Evolutionary conservation across 2,888 invertebrate species (phyloP).

Genomic region (Meganola albula): DNA sequence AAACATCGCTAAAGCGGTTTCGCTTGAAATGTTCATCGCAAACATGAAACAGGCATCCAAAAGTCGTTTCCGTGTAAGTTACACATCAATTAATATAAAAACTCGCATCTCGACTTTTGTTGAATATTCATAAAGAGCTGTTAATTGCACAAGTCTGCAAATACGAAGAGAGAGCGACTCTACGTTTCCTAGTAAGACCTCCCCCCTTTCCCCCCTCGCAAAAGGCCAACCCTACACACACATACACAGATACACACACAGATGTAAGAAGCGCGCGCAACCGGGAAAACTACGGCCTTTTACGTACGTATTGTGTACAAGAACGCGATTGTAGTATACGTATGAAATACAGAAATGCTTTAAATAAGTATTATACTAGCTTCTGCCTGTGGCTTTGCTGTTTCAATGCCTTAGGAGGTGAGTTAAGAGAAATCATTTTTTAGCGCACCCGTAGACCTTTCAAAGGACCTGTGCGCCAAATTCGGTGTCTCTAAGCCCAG

Average conservation of each 20-base stretch:
- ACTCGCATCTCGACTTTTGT: constrained; percentile 56
- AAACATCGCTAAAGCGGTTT: constrained; percentile 21
- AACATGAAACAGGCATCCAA: constrained; percentile 31
- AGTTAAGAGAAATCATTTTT: too few species aligned
- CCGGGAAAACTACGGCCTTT: constrained; percentile 74
- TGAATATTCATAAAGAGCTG: constrained; percentile 77
- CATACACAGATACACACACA: constrained; percentile 41
- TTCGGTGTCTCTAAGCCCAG: too few species aligned
- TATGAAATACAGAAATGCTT: too few species aligned
- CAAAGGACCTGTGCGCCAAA: too few species aligned
- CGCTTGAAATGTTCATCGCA: constrained; percentile 22
- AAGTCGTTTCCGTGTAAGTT: constrained; percentile 48
- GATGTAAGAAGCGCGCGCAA: constrained; percentile 60
- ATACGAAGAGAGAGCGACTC: constrained; percentile 68
- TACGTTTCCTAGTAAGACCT: constrained; percentile 53
- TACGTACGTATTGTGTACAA: constrained; percentile 72
- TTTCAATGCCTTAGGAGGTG: too few species aligned
- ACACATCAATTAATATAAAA: constrained; percentile 71
- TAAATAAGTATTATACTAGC: too few species aligned
- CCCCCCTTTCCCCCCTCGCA: constrained; percentile 37
- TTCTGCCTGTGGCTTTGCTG: too few species aligned
- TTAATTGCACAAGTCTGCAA: constrained; percentile 76
- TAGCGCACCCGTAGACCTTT: too few species aligned
- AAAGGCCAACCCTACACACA: constrained; percentile 64
- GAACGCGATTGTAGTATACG: constrained; percentile 54